Evolutionary conservation across 37 sponge, comb jelly and placozoan species (phyloP).

Genomic region (Halisarca cf. caerulea): DNA sequence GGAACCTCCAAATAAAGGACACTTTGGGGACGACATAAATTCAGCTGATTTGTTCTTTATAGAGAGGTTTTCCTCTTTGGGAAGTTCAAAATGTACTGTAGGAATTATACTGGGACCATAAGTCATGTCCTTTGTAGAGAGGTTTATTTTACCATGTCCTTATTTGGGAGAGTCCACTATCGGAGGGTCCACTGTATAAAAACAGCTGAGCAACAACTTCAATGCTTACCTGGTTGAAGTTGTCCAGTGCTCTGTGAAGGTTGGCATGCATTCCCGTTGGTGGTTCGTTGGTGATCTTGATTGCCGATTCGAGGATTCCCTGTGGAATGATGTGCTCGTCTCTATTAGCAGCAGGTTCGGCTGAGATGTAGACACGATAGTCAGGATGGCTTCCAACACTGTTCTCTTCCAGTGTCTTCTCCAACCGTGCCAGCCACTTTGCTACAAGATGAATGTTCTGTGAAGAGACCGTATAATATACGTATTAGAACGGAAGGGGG

Average conservation of each 20-base stretch:
- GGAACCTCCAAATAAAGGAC: background rate
- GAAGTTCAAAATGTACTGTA: too few species aligned
- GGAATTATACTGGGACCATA: too few species aligned
- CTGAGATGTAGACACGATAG: conserved; percentile 98
- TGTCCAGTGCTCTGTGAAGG: conserved; percentile 94
- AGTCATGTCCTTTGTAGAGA: too few species aligned
- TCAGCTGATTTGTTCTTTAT: too few species aligned
- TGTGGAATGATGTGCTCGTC: conserved; percentile 96
- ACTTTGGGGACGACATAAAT: too few species aligned
- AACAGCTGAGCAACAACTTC: background rate
- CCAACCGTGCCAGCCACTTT: conserved; percentile 92
- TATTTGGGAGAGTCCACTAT: too few species aligned
- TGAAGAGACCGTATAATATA: background rate
- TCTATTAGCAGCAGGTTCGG: conserved; percentile 91
- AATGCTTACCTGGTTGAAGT: conserved; percentile 84
- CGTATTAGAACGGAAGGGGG: too few species aligned
- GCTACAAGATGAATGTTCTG: conserved; percentile 96
- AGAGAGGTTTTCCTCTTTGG: too few species aligned
- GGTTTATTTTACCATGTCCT: too few species aligned
- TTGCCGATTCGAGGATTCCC: conserved; percentile 93
- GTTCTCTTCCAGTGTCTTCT: conserved; percentile 93
- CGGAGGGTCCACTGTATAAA: too few species aligned
- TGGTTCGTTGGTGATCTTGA: conserved; percentile 99
- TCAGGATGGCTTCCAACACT: conserved; percentile 77
- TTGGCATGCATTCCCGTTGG: conserved; percentile 99